These are phyloP conservation scores for Lepidonotus clava DNA, from an alignment of 2,888 invertebrate species.

Conservation along the genomic window DNA sequence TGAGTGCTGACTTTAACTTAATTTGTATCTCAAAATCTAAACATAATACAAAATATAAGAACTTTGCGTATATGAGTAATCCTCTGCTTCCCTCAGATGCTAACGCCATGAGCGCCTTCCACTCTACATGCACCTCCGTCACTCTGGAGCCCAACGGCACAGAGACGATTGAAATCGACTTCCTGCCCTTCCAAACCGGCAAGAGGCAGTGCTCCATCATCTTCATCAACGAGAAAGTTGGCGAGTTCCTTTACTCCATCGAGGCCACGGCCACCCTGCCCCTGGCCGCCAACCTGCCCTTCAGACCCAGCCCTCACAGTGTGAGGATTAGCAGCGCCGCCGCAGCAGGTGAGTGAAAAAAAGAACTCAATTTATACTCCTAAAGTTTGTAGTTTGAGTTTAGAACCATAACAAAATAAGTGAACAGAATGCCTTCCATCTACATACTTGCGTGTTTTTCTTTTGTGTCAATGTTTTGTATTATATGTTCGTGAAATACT, in stretches of 20 bases:
- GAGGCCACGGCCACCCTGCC: constrained; percentile 75
- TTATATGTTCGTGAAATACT: no score
- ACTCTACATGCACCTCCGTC: constrained; percentile 69
- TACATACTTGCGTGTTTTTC: no score
- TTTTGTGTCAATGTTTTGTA: no score
- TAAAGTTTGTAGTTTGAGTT: no score
- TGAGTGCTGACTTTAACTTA: no score
- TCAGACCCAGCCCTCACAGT: constrained; percentile 71
- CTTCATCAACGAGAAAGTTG: constrained; percentile 76
- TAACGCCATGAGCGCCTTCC: constrained; percentile 73
- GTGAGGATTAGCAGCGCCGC: constrained; percentile 78
- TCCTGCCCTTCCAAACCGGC: constrained; percentile 78
- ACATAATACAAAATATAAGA: not conserved
- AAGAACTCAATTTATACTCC: no score
- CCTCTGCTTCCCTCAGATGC: constrained; percentile 45
- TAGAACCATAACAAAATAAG: no score
- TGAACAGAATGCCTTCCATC: no score
- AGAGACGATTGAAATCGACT: constrained; percentile 74
- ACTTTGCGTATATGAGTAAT: no score
- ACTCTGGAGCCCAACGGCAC: constrained; percentile 69
- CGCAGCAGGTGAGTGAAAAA: constrained; percentile 71
- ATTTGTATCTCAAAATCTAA: no score
- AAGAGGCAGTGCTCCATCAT: constrained; percentile 78
- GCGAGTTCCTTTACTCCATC: constrained; percentile 79
- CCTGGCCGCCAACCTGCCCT: constrained; percentile 73